Base-by-base conservation (phyloP, 2,888 invertebrate species). In the Antheraea assamensis region DNA sequence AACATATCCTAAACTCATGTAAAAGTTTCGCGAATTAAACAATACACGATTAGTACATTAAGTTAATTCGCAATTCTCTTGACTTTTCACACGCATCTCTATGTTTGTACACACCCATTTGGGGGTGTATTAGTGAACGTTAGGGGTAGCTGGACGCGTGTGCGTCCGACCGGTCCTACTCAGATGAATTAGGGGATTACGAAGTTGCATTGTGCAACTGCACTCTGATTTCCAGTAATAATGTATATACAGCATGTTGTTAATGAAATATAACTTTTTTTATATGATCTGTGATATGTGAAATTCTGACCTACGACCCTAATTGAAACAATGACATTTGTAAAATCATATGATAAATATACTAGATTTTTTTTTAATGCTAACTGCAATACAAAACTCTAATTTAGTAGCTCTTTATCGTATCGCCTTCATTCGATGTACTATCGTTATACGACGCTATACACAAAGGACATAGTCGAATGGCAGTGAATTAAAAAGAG, bases 141-240 rank as follows among this genome's bases (percentile, higher is more conserved):
- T 87, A 87, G 88, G 90, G 91, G 82, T 77, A 77, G 72, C 75
- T 75, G 76, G 71, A 75, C 76, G 77, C 75, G 83, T 82, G 85
- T 85, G 84, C 82, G 82, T 85, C 87, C 82, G 82, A 79, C 83
- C 82, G 84, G 82, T 85, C 87, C 82, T 82, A 79, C 83, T 83
- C 83, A 90, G 93, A 94, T 94, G 94, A 93, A 93, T 93, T 93
- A 93, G 93, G 92, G 93, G 93, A 94, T 94, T 93, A 94, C 90
- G 85, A 81, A 84, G 86, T 88, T 92, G 92, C 92, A 90, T 90
- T 88, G 89, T 93, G 93, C 92, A 92, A 93, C 92, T 94, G 94
- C 94, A 93, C 93, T 93, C 92, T 92, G 94, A 94, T 94, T 94
- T 94, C 87, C 87, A 87, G 92, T 90, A 88, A 35, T 21, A 27